phyloP scores from a whole-genome alignment of 2,113 vertebrate species.

The Lates calcarifer region DNA sequence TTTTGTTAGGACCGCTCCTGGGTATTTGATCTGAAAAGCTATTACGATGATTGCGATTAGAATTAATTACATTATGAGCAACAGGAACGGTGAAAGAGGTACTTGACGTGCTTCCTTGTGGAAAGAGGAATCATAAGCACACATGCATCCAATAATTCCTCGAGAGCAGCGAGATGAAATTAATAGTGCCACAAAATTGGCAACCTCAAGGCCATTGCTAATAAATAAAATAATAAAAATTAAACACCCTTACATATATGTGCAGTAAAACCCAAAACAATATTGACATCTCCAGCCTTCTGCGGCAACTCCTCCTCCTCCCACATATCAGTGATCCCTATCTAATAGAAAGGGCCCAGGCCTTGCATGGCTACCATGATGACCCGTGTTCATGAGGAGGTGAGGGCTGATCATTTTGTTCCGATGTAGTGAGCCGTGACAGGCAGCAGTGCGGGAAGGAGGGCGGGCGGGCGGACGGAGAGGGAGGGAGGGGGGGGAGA shows the following conservation, averaged over 20 bases:
- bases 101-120: conserved; percentile 61
- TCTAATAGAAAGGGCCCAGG: conserved; percentile 73
- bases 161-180: conserved; percentile 57
- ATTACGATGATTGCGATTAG: conserved; percentile 81
- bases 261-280: conserved; percentile 53
- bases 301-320: conserved; percentile 44
- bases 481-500: not conserved
- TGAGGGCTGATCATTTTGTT: conserved; percentile 81
- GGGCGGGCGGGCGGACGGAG: conserved; percentile 43
- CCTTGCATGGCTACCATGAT: conserved; percentile 70
- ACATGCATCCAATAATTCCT: conserved; percentile 55
- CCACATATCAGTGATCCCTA: conserved; percentile 73
- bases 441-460: conserved; percentile 77
- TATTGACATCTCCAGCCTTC: conserved; percentile 57
- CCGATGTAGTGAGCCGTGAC: conserved; percentile 80
- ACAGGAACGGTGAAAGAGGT: conserved; percentile 69
- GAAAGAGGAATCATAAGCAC: conserved; percentile 51
- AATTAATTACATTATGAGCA: conserved; percentile 80
- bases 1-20: conserved; percentile 78
- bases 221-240: conserved; percentile 62
- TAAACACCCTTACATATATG: conserved; percentile 48
- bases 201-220: conserved; percentile 46
- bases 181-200: conserved; percentile 60
- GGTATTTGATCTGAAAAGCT: conserved; percentile 83
- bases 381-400: conserved; percentile 79